Conservation (phyloP, 2,888 invertebrate species). For the Boloria selene region DNA sequence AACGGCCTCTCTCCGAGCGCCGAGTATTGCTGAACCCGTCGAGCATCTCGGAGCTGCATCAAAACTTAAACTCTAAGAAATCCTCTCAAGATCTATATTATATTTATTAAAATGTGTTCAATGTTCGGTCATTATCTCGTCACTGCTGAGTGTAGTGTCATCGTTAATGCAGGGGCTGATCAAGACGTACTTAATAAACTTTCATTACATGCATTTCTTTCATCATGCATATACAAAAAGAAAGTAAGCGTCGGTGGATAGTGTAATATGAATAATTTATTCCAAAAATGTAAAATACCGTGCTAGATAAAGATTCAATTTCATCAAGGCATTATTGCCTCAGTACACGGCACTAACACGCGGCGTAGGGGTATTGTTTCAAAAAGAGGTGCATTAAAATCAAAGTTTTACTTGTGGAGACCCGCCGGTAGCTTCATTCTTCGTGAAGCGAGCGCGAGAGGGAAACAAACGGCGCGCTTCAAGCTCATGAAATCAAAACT, state of each 20-base stretch:
- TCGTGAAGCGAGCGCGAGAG: no score
- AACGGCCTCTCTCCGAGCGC: background rate
- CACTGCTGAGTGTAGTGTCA: background rate
- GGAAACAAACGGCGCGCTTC: no score
- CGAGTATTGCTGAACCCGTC: background rate
- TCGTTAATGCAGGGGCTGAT: background rate
- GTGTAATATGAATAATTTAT: constrained; percentile 21
- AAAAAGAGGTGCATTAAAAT: no score
- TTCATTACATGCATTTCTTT: constrained; percentile 20
- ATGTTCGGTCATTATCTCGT: background rate
- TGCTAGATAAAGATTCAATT: background rate
- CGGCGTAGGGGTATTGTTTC: no score
- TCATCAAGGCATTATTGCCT: no score
- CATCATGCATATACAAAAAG: constrained; percentile 25
- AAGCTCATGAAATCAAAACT: no score
- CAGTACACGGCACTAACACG: no score
- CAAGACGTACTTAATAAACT: constrained; percentile 5
- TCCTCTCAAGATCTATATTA: constrained; percentile 1
- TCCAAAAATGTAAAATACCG: constrained; percentile 13
- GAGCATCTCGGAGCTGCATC: background rate
- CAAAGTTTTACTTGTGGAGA: no score
- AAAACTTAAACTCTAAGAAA: constrained; percentile 1
- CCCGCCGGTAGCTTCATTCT: no score
- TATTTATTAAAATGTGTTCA: constrained; percentile 1
- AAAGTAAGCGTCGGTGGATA: constrained; percentile 23